Conservation (phyloP, 2,888 invertebrate species). For the Eilema sororculum region DNA sequence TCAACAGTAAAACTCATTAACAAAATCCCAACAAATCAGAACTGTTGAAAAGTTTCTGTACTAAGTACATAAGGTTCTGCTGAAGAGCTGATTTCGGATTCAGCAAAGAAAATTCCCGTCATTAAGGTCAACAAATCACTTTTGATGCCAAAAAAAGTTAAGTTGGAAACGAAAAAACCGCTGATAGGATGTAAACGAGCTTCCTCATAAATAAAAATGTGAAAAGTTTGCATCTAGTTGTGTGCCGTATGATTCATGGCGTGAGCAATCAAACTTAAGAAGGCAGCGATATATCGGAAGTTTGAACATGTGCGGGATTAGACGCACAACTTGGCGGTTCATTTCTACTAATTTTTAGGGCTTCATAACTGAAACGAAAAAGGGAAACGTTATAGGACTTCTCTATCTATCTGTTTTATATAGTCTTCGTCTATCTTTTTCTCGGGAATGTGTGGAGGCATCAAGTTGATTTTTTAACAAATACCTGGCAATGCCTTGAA, state of each 20-base stretch:
- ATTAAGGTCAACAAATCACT: slow-evolving; percentile 47
- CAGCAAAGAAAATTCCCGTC: slow-evolving; percentile 40
- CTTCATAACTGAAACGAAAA: too few relatives aligned
- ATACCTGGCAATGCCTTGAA: too few relatives aligned
- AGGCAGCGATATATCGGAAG: slow-evolving; percentile 49
- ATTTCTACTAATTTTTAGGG: neutral
- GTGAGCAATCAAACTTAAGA: slow-evolving; percentile 75
- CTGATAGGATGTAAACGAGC: slow-evolving; percentile 72
- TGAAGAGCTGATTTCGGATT: slow-evolving; percentile 50
- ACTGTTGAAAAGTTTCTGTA: neutral
- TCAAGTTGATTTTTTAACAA: too few relatives aligned
- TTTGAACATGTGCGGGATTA: neutral
- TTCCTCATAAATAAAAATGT: slow-evolving; percentile 77
- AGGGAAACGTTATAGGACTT: too few relatives aligned
- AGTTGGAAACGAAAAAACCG: slow-evolving; percentile 56
- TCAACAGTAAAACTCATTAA: neutral
- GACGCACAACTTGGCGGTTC: slow-evolving; percentile 11
- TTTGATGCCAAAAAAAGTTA: slow-evolving; percentile 47
- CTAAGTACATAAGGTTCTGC: slow-evolving; percentile 40
- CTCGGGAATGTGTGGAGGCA: too few relatives aligned
- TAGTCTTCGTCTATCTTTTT: too few relatives aligned
- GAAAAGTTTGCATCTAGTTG: slow-evolving; percentile 63
- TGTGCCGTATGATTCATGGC: slow-evolving; percentile 71
- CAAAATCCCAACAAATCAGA: slow-evolving; percentile 4
- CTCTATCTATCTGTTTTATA: too few relatives aligned